Conservation (phyloP, 2,797 vertebrate genomes). For the Acrossocheilus fasciatus region DNA sequence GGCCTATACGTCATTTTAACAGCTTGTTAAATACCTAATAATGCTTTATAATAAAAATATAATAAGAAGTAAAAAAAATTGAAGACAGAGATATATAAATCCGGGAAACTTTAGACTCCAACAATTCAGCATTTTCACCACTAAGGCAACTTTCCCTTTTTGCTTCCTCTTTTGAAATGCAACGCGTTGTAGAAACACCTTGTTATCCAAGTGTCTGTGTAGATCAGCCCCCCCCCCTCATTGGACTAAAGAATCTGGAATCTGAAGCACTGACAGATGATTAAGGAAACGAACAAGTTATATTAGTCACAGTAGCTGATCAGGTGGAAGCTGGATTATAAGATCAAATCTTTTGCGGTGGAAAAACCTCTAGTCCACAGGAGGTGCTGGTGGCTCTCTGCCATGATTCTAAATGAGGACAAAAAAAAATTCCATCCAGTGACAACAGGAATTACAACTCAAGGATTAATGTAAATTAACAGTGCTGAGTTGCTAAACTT, state of each 20-base stretch:
- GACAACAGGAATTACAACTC: not conserved
- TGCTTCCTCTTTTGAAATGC: not conserved
- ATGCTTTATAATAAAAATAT: conserved; percentile 17
- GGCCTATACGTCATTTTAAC: not conserved
- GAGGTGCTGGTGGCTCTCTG: conserved; percentile 91
- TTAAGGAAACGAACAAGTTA: conserved; percentile 58
- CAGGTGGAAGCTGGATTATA: conserved; percentile 69
- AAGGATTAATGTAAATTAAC: not conserved
- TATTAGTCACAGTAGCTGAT: conserved; percentile 77
- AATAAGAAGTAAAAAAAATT: not conserved
- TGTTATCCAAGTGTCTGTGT: not conserved
- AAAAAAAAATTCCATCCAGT: conserved; percentile 18
- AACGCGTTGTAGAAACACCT: not conserved
- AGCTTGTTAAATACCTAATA: conserved; percentile 14
- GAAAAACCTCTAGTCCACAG: conserved; percentile 85
- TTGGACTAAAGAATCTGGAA: not conserved
- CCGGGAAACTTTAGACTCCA: not conserved
- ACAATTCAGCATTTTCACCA: not conserved
- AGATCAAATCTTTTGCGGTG: conserved; percentile 62
- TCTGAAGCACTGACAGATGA: conserved; percentile 6
- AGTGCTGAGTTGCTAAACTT: not conserved
- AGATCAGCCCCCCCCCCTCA: not conserved
- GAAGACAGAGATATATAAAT: not conserved
- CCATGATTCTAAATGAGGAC: conserved; percentile 73
- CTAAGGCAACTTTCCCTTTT: not conserved